Base-by-base conservation (phyloP, 2,797 vertebrate genomes). In the Etheostoma nigrum region DNA sequence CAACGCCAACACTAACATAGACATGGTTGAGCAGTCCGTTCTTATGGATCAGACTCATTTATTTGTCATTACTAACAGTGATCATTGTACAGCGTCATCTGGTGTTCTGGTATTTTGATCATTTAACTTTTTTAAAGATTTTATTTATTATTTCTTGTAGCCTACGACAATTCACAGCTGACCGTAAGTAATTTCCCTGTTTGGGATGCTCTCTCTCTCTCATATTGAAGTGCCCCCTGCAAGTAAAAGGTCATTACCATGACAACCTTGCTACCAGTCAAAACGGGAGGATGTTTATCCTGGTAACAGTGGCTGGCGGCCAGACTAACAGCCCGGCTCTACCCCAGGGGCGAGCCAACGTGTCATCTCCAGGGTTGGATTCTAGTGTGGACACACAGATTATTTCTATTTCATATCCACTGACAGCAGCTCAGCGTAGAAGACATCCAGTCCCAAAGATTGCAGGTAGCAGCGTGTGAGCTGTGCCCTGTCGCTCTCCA, bases 201-300 rank as follows among this genome's bases (percentile, higher is more conserved):
- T 33, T 33, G 30, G 30, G 30, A 33, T 33, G 6, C 30, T 36
- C 33, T 33, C 33, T 33, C 33, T 33, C 7, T 33, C 42, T 44
- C 42, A 84, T 30, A 54, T 15, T 23, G 76, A 83, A 90, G 27
- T 48, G 74, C 78, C 80, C 88, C 80, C 81, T 86, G 84, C 82
- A 88, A 89, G 86, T 85, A 84, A 82, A 82, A 30, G 64, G 82
- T 58, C 78, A 74, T 93, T 47, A 66, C 91, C 91, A 91, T 91
- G 89, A 75, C 87, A 88, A 93, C 90, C 65, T 25, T 25, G 10
- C 72, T 18, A 45, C 64, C 49, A 84, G 64, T 80, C 67, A 70
- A 64, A 72, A 51, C 18, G 60, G 81, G 83, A 85, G 67, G 88
- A 62, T 88, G 84, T 74, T 74, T 84, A 79, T 81, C 84, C 80